Percentiles rank a stretch among this genome's conserved stretches.
Evolutionary conservation across 2,113 vertebrate species (phyloP).

Genomic region (Alces alces): DNA sequence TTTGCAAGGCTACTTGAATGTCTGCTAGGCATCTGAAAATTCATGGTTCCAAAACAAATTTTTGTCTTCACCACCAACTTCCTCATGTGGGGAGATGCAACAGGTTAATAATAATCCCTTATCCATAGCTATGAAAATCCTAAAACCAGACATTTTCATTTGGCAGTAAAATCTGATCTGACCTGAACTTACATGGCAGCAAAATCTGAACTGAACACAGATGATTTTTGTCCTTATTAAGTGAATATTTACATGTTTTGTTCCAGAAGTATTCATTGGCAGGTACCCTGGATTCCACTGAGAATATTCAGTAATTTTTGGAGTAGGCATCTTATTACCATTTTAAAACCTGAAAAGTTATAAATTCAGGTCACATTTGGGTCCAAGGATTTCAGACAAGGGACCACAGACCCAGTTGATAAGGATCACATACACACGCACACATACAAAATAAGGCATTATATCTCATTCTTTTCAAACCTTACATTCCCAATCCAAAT

Average conservation of each 20-base stretch:
- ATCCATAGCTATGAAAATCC: background rate
- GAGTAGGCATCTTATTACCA: background rate
- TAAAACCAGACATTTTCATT: background rate
- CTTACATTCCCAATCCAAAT: background rate
- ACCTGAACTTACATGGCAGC: background rate
- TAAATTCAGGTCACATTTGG: background rate
- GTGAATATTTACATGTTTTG: background rate
- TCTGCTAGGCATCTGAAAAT: background rate
- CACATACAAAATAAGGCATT: background rate
- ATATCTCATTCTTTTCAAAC: background rate
- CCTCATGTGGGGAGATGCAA: background rate
- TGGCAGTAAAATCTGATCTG: background rate
- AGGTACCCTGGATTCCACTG: background rate
- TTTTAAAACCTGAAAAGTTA: background rate
- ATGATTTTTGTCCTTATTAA: background rate
- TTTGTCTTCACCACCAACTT: background rate
- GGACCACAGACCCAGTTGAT: background rate
- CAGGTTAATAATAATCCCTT: background rate
- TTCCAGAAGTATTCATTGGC: background rate
- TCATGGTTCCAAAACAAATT: background rate
- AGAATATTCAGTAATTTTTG: background rate
- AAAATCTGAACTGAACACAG: background rate
- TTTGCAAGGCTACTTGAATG: background rate
- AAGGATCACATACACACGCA: background rate
- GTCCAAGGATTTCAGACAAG: background rate